Base-by-base conservation (phyloP, 2,888 invertebrate genomes). In the Mesorhabditis sp. region DNA sequence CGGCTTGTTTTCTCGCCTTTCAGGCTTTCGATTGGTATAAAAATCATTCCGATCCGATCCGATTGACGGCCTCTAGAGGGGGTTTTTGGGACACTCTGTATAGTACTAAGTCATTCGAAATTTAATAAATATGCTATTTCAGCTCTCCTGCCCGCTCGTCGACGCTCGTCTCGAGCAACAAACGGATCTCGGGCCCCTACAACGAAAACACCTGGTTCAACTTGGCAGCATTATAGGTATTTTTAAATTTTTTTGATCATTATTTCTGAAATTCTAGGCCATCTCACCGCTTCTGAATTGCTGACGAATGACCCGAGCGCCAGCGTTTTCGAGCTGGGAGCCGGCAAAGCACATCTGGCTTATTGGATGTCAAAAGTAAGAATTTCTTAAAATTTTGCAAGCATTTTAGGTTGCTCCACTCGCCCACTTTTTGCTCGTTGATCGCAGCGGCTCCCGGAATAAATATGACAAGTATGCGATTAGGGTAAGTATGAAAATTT, bases 291-390 rank as follows among this genome's bases (percentile, higher is more conserved):
- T 4, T 63, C 70, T 41, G 72, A 67, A 10, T 65, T 77, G 5
- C 66, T 80, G 7, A 68, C 65, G 0, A 71, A 72, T 15, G 65
- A 72, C 6, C 13, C 50, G 5, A 45, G 62, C 3, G 61, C 68
- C 3, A 76, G 79, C 62, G 68, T 83, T 61, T 74, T 82, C 58
- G 83, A 83, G 61, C 70, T 83, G 6, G 83, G 83, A 41, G 81
- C 79, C 15, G 83, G 83, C 6, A 81, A 80, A 41, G 82, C 80
- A 13, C 82, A 82, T 70, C 69, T 83, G 45, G 75, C 78, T 0
- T 83, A 81, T 67, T 83, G 80, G 79, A 76, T 81, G 69, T 69
- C 80, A 3, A 78, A 77, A 65, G 58, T 50, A 13, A 50, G 10
- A 50, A 50, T n/a, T 50, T 50, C 7, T 13, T 10, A n/a, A 10